A percentile compares a stretch with the other conserved stretches of the same genome.
Evolutionary conservation across 2,113 vertebrate genomes (phyloP).

Genomic region (Lagopus muta): DNA sequence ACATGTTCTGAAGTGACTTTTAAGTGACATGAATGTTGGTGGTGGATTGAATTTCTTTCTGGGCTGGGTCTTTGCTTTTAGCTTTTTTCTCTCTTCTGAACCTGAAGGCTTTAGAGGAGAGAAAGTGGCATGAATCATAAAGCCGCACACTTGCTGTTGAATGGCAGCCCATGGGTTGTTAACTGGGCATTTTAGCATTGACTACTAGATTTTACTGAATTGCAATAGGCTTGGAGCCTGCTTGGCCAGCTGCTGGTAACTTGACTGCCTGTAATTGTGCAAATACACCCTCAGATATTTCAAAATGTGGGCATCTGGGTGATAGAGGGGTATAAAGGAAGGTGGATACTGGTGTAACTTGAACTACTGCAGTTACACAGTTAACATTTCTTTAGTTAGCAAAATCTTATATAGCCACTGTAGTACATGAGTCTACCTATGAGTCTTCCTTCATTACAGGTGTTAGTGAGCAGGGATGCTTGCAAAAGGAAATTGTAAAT

Average conservation of each 20-base stretch:
- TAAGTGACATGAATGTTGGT: background rate
- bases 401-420: background rate
- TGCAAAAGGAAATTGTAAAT: background rate
- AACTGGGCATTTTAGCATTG: background rate
- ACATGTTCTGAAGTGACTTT: background rate
- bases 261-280: background rate
- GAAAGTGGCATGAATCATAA: background rate
- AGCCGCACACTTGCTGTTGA: fast-evolving
- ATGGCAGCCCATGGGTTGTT: background rate
- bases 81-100: background rate
- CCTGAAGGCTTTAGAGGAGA: background rate
- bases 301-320: background rate
- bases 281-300: background rate
- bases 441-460: background rate
- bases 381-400: background rate
- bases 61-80: background rate
- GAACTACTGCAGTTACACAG: background rate
- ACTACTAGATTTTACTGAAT: background rate
- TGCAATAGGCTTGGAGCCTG: background rate
- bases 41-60: background rate
- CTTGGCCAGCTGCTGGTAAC: background rate
- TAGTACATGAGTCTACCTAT: fast-evolving
- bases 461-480: background rate
- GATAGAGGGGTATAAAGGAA: background rate
- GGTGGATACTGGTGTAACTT: background rate